Evolutionary conservation across 2,888 invertebrate species (phyloP).

Genomic region (Onchidella celtica): DNA sequence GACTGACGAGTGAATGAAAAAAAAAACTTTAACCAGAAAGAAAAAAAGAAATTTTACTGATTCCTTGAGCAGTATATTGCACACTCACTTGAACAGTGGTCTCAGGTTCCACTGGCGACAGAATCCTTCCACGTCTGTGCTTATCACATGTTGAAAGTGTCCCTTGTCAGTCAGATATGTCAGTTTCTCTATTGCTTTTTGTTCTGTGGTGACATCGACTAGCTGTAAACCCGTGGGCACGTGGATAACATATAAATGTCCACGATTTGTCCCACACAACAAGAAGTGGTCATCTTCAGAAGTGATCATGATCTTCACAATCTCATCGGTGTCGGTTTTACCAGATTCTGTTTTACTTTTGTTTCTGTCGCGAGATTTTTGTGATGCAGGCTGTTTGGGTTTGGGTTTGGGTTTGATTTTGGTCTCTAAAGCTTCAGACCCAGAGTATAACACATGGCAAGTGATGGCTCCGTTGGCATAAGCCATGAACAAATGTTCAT

Average conservation of each 20-base stretch:
- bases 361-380: not conserved
- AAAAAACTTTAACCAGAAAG: no score
- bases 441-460: conserved; percentile 51
- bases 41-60: no score
- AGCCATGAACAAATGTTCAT: conserved; percentile 55
- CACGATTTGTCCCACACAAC: conserved; percentile 49
- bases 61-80: not conserved
- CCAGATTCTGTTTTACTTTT: not conserved
- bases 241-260: conserved; percentile 52
- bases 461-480: conserved; percentile 46
- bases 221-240: conserved; percentile 53
- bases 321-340: not conserved
- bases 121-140: conserved; percentile 39
- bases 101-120: conserved; percentile 55
- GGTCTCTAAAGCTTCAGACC: conserved; percentile 31
- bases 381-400: not conserved
- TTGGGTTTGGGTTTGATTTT: conserved; percentile 14
- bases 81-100: conserved; percentile 47
- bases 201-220: conserved; percentile 46
- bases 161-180: conserved; percentile 50
- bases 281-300: conserved; percentile 59
- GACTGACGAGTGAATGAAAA: no score
- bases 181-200: conserved; percentile 38
- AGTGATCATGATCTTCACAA: conserved; percentile 48
- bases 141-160: conserved; percentile 56